These are phyloP conservation scores for Drosophila nigricruria DNA, from an alignment of 2,888 invertebrate species.

Conservation along the genomic window DNA sequence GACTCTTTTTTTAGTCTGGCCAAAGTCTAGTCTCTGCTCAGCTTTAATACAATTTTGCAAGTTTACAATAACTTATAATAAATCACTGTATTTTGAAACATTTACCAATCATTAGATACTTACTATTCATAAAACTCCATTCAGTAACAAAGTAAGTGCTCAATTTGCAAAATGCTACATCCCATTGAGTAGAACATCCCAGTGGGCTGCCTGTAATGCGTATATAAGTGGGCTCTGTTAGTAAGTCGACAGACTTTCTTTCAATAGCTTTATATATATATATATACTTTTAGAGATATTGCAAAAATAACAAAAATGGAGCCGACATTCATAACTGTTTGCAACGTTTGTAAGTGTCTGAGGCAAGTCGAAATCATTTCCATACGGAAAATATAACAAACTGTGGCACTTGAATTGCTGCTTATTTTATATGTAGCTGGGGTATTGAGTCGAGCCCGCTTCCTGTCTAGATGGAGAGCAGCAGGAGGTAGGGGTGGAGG, in stretches of 20 bases:
- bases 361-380: constrained; percentile 29
- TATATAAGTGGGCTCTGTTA: background rate
- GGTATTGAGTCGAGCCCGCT: constrained; percentile 17
- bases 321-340: constrained; percentile 3
- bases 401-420: constrained; percentile 25
- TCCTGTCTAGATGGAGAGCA: constrained; percentile 10
- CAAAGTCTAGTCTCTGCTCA: background rate
- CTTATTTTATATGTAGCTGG: constrained; percentile 17
- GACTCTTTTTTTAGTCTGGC: too few species aligned
- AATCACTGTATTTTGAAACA: background rate
- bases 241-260: constrained; percentile 6
- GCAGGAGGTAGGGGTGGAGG: too few species aligned
- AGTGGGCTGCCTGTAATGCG: background rate
- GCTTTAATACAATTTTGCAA: background rate
- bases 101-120: background rate
- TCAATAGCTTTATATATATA: constrained; percentile 5
- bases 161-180: background rate
- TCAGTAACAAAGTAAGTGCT: background rate
- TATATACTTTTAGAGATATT: constrained; percentile 7
- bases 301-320: constrained; percentile 2
- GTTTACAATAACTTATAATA: background rate
- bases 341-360: constrained; percentile 5
- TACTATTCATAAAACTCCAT: background rate
- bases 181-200: background rate
- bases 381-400: constrained; percentile 39